phyloP scores from a whole-genome alignment of 35 echinoderm and acorn worm species.

The Anneissia japonica region DNA sequence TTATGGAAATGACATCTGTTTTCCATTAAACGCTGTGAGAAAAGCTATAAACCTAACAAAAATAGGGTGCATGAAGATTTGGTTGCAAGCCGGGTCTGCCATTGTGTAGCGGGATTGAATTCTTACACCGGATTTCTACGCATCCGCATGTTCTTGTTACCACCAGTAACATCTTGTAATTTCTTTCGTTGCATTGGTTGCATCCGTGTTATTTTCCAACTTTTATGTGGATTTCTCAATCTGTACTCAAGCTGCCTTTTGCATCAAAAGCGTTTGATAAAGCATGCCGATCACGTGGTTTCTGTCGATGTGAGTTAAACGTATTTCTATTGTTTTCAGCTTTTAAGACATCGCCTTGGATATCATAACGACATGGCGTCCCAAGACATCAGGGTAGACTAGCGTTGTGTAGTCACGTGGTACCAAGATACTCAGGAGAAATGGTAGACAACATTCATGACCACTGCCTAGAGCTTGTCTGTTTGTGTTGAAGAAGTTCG shows the following conservation, averaged over 20 bases:
- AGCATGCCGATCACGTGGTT: neutral
- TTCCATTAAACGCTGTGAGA: neutral
- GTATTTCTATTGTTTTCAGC: neutral
- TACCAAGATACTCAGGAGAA: neutral
- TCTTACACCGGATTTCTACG: neutral
- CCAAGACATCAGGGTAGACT: neutral
- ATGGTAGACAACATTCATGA: neutral
- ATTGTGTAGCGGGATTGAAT: neutral
- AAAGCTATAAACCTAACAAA: too few species aligned
- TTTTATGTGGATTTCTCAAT: too few species aligned
- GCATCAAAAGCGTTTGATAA: neutral
- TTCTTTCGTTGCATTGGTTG: neutral
- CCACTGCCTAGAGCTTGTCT: neutral
- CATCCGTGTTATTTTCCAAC: too few species aligned
- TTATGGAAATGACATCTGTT: neutral
- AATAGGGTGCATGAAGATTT: neutral
- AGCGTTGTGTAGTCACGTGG: neutral
- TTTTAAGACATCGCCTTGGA: neutral
- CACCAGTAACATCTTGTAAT: neutral
- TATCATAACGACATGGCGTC: neutral
- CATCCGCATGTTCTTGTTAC: neutral
- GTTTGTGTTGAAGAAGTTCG: too few species aligned
- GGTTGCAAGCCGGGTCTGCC: neutral
- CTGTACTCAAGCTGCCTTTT: neutral
- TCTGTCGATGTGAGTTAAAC: neutral